A percentile compares a stretch with the other conserved stretches of the same genome.
These are phyloP conservation scores for Drosophila repleta DNA, from an alignment of 1,140 invertebrate genomes.

Conservation along the genomic window DNA sequence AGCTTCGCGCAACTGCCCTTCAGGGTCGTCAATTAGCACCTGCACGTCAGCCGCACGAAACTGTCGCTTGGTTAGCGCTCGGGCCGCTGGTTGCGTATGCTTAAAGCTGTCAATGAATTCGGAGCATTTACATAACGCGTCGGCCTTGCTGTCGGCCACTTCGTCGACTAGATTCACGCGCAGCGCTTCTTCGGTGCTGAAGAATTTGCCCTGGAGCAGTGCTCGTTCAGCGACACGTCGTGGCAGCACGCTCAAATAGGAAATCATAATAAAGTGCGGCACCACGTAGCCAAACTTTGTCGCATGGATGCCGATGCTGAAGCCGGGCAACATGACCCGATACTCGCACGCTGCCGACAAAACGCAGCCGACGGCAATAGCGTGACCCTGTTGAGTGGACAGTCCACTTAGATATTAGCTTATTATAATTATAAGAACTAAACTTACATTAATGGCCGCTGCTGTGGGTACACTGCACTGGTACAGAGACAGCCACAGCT, in stretches of 20 bases:
- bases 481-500: conserved; percentile 92
- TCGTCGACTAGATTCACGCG: conserved; percentile 90
- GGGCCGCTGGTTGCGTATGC: conserved; percentile 86
- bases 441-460: conserved; percentile 92
- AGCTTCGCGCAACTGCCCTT: conserved; percentile 87
- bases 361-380: conserved; percentile 93
- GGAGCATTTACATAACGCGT: conserved; percentile 87
- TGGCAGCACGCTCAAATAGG: conserved; percentile 83
- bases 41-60: conserved; percentile 85
- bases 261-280: conserved; percentile 89
- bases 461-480: conserved; percentile 88
- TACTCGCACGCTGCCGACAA: conserved; percentile 93
- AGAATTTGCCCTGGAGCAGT: conserved; percentile 89
- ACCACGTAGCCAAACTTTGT: conserved; percentile 89
- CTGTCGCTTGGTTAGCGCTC: conserved; percentile 87
- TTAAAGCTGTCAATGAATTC: conserved; percentile 87
- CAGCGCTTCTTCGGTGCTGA: conserved; percentile 90
- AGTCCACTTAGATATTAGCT: background rate
- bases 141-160: conserved; percentile 87
- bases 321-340: conserved; percentile 90
- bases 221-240: conserved; percentile 88
- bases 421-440: background rate
- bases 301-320: conserved; percentile 92
- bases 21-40: conserved; percentile 86
- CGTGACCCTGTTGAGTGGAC: conserved; percentile 86